phyloP scores from a whole-genome alignment of 2,888 invertebrate genomes.

The Spicauda simplicius region DNA sequence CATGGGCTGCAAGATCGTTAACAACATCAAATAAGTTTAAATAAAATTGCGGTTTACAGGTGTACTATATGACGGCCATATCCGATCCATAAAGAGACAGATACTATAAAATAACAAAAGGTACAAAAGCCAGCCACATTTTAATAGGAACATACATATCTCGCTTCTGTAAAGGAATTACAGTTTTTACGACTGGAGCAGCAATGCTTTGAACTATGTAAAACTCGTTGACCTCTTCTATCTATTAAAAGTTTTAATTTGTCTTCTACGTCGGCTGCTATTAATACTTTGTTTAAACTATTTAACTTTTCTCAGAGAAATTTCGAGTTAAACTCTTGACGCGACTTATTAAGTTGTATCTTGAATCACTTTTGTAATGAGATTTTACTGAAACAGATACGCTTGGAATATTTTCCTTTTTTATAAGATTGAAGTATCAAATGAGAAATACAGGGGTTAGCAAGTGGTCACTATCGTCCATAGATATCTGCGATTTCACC shows the following conservation, averaged over 20 bases:
- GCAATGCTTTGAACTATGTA: constrained; percentile 4
- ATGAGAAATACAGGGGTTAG: too few relatives aligned
- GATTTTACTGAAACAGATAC: background rate
- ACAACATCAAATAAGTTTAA: too few relatives aligned
- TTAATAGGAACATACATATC: background rate
- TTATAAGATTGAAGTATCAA: too few relatives aligned
- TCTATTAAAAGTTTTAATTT: constrained; percentile 18
- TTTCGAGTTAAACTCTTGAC: background rate
- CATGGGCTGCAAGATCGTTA: too few relatives aligned
- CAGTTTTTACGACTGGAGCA: background rate
- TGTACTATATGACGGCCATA: background rate
- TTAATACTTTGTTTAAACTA: constrained; percentile 24
- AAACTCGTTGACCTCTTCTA: constrained; percentile 7
- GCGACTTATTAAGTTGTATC: background rate
- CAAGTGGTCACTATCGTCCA: too few relatives aligned
- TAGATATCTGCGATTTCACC: too few relatives aligned
- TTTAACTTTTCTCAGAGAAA: constrained; percentile 6
- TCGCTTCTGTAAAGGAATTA: constrained; percentile 4
- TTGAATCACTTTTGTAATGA: background rate
- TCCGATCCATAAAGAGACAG: background rate
- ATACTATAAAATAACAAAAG: background rate
- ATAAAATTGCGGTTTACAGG: too few relatives aligned
- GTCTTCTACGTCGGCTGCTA: constrained; percentile 9
- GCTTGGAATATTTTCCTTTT: too few relatives aligned
- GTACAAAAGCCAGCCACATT: background rate